These are phyloP conservation scores for Pterocles burchelli DNA, from an alignment of 2,113 vertebrate species.

Conservation along the genomic window DNA sequence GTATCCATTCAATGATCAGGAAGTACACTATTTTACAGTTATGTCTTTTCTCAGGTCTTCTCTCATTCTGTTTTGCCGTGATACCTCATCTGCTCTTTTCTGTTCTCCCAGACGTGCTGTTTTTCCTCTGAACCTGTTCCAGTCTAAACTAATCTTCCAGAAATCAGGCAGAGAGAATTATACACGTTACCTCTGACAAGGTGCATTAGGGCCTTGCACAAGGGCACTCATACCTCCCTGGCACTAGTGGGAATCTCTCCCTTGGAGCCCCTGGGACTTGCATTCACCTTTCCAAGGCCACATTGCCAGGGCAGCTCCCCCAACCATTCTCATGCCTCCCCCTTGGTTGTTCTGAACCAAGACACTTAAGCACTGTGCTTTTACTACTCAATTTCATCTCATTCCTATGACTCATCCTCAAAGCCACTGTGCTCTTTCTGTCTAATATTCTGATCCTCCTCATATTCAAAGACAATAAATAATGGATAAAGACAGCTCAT, in stretches of 20 bases:
- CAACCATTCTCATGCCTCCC: background rate
- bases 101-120: background rate
- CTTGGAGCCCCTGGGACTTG: background rate
- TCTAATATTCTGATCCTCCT: background rate
- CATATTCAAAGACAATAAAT: background rate
- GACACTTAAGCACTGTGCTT: background rate
- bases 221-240: background rate
- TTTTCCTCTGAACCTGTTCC: background rate
- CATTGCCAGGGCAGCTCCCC: background rate
- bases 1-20: background rate
- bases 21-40: background rate
- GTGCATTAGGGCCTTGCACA: background rate
- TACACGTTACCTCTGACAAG: background rate
- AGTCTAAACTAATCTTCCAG: background rate
- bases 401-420: background rate
- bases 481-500: conserved; percentile 12
- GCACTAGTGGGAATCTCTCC: background rate
- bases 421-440: background rate
- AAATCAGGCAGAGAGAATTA: background rate
- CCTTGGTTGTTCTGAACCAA: background rate
- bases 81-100: background rate
- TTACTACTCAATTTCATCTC: background rate
- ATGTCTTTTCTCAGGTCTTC: background rate
- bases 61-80: background rate
- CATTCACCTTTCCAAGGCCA: background rate